Conservation (phyloP, 2,113 vertebrate genomes). For the Sebastes schlegelii region DNA sequence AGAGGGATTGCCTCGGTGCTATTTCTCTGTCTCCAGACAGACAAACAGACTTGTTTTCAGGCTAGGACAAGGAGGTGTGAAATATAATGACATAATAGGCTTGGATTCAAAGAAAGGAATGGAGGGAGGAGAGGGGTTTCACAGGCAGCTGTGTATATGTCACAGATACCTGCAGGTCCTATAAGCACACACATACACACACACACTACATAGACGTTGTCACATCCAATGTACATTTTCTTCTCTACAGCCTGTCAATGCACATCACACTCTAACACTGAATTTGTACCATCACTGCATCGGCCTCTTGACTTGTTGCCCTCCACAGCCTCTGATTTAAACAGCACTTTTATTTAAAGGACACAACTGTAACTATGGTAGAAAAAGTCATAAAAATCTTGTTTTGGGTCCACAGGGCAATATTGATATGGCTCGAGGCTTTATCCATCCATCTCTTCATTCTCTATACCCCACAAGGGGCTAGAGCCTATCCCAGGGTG, state of each 20-base stretch:
- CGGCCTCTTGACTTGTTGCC: not conserved
- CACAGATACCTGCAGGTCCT: slow-evolving; percentile 16
- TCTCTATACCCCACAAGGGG: not conserved
- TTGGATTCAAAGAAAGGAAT: slow-evolving; percentile 1
- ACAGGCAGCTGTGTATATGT: not conserved
- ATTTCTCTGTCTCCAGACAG: slow-evolving; percentile 11
- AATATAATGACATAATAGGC: slow-evolving; percentile 8
- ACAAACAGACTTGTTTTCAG: slow-evolving; percentile 7
- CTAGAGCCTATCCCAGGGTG: not conserved
- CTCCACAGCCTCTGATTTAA: not conserved
- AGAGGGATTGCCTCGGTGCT: not conserved
- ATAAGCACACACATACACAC: slow-evolving; percentile 11
- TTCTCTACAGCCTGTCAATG: slow-evolving; percentile 33
- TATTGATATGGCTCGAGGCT: not conserved
- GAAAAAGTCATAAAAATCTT: not conserved
- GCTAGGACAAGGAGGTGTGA: slow-evolving; percentile 37
- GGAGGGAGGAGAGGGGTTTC: not conserved
- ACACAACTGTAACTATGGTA: not conserved
- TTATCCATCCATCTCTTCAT: not conserved
- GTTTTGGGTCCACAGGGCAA: not conserved
- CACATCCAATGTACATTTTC: slow-evolving; percentile 32
- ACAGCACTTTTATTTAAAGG: not conserved
- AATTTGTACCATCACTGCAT: not conserved
- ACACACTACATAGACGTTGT: not conserved
- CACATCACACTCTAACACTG: slow-evolving; percentile 30